Conservation (phyloP, 2,888 invertebrate species). For the Pharmacophagus antenor region DNA sequence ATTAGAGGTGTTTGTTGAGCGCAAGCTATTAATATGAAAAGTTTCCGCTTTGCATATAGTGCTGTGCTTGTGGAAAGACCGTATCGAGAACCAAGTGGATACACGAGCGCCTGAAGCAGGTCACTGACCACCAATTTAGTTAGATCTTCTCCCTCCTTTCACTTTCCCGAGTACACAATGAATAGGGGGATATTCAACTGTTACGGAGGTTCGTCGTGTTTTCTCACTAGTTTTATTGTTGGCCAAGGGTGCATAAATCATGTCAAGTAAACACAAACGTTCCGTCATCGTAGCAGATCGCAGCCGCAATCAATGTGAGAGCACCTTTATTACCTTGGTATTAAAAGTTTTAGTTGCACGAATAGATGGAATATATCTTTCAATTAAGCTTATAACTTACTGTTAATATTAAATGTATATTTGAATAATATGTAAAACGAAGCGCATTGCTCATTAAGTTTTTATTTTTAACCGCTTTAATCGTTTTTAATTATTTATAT, state of each 20-base stretch:
- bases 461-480: slow-evolving; percentile 14
- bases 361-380: slow-evolving; percentile 20
- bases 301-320: slow-evolving; percentile 45
- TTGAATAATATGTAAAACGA: slow-evolving; percentile 15
- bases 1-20: slow-evolving; percentile 12
- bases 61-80: slow-evolving; percentile 56
- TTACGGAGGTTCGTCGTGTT: slow-evolving; percentile 37
- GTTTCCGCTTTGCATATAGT: slow-evolving; percentile 50
- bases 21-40: slow-evolving; percentile 38
- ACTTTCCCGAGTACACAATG: slow-evolving; percentile 34
- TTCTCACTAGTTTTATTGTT: slow-evolving; percentile 46
- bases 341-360: slow-evolving; percentile 26
- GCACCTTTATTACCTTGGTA: slow-evolving; percentile 42
- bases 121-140: slow-evolving; percentile 43
- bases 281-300: slow-evolving; percentile 54
- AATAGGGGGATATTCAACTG: slow-evolving; percentile 35
- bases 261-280: slow-evolving; percentile 55
- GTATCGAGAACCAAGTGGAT: slow-evolving; percentile 53
- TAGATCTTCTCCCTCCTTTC: slow-evolving; percentile 40
- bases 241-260: slow-evolving; percentile 55
- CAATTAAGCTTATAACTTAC: slow-evolving; percentile 21
- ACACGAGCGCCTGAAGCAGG: slow-evolving; percentile 67
- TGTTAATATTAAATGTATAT: slow-evolving; percentile 14
- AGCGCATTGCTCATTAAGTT: slow-evolving; percentile 22
- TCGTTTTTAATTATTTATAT: background rate